Conservation (phyloP, 1,140 invertebrate genomes). For the Sinella curviseta region DNA sequence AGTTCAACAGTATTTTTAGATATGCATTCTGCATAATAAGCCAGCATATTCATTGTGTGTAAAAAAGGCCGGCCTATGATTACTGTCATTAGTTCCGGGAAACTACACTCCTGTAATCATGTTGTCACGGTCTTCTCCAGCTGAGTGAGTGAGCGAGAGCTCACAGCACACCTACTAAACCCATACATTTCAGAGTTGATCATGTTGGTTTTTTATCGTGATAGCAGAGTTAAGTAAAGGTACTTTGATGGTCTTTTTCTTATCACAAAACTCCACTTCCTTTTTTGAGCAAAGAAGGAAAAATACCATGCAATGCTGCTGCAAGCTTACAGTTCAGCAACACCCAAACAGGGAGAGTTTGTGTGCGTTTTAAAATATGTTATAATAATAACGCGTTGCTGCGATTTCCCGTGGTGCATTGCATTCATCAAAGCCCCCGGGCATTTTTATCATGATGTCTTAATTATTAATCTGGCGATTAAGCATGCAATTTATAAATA, state of each 20-base stretch:
- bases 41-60: too few relatives aligned
- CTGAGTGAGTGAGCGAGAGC: background rate
- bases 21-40: too few relatives aligned
- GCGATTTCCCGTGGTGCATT: background rate
- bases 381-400: background rate
- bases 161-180: too few relatives aligned
- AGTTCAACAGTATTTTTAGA: too few relatives aligned
- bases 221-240: background rate
- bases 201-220: background rate
- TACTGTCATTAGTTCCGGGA: constrained; percentile 26
- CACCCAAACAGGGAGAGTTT: background rate
- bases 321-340: too few relatives aligned
- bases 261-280: background rate
- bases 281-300: background rate
- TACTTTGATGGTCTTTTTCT: background rate
- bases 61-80: constrained; percentile 8
- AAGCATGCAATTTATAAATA: constrained; percentile 14
- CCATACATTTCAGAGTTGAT: background rate
- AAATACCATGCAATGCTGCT: background rate
- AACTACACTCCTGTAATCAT: constrained; percentile 27
- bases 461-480: background rate
- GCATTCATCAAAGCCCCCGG: background rate
- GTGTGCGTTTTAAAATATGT: background rate
- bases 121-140: constrained; percentile 19
- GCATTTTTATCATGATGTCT: constrained; percentile 16